phyloP scores from a whole-genome alignment of 1,140 invertebrate species.

The Scaptomyza graminum region DNA sequence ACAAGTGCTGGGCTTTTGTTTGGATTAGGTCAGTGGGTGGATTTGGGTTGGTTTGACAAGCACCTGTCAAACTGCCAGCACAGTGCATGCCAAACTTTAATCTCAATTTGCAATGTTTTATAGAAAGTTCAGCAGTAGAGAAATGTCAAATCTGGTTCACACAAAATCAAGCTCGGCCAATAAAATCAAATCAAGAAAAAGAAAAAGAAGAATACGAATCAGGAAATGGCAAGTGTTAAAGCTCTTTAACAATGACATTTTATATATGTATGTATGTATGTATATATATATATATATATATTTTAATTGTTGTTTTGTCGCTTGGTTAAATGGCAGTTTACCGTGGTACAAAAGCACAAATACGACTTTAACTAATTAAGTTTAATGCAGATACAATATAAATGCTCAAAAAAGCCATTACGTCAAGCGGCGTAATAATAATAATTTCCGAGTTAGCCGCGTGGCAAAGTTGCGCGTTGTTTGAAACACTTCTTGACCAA shows the following conservation, averaged over 20 bases:
- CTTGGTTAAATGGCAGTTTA: too few species aligned
- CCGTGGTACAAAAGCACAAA: too few species aligned
- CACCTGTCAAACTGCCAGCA: conserved; percentile 7
- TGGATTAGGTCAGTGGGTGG: conserved; percentile 37
- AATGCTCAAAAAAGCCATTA: neutral
- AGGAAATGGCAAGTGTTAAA: too few species aligned
- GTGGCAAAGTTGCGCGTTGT: conserved; percentile 30
- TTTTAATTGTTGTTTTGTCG: too few species aligned
- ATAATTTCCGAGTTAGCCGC: conserved; percentile 2
- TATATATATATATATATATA: too few species aligned
- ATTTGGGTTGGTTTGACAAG: neutral
- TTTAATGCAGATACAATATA: neutral
- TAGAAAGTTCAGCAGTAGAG: neutral
- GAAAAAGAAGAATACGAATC: too few species aligned
- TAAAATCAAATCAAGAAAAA: neutral
- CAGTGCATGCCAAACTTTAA: neutral
- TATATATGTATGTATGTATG: too few species aligned
- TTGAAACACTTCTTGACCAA: conserved; percentile 20
- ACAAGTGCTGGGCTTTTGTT: conserved; percentile 23
- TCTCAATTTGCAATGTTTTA: neutral
- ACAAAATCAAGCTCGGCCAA: too few species aligned
- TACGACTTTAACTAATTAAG: too few species aligned
- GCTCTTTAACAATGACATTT: too few species aligned
- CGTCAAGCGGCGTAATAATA: neutral
- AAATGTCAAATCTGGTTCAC: neutral